Conservation (phyloP, 2,888 invertebrate species). For the Drosophila pegasa region DNA sequence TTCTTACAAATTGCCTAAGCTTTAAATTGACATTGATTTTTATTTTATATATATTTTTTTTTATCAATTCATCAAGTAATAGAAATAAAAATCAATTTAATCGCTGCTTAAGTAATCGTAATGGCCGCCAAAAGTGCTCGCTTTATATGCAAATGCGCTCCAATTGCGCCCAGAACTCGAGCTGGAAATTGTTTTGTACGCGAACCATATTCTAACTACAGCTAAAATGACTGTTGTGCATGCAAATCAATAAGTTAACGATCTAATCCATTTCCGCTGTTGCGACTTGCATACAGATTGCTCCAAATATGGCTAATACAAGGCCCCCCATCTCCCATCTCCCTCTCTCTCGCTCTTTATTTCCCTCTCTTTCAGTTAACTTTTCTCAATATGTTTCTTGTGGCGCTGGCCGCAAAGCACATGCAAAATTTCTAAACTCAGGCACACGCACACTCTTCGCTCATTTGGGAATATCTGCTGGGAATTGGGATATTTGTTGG, state of each 20-base stretch:
- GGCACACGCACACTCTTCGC: background rate
- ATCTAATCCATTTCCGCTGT: conserved; percentile 59
- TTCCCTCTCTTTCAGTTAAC: background rate
- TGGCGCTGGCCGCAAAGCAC: conserved; percentile 8
- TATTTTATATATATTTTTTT: background rate
- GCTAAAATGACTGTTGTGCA: conserved; percentile 40
- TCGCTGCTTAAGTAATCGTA: conserved; percentile 1
- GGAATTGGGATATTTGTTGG: conserved; percentile 36
- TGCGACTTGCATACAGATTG: conserved; percentile 60
- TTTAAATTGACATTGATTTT: background rate
- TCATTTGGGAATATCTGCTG: conserved; percentile 32
- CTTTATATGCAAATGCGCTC: conserved; percentile 5
- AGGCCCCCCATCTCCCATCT: background rate
- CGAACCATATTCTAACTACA: conserved; percentile 22
- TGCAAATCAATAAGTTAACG: conserved; percentile 63
- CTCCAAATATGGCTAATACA: conserved; percentile 47
- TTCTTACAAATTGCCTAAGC: background rate
- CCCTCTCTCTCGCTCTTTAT: too few species aligned
- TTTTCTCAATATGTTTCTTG: conserved; percentile 27
- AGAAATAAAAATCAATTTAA: conserved; percentile 1
- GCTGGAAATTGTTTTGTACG: conserved; percentile 18
- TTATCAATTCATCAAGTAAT: background rate
- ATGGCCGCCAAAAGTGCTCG: background rate
- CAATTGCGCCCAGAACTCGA: background rate
- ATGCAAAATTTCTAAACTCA: conserved; percentile 15